These are phyloP conservation scores for Agrilus mali DNA, from an alignment of 2,888 invertebrate species.

Conservation along the genomic window DNA sequence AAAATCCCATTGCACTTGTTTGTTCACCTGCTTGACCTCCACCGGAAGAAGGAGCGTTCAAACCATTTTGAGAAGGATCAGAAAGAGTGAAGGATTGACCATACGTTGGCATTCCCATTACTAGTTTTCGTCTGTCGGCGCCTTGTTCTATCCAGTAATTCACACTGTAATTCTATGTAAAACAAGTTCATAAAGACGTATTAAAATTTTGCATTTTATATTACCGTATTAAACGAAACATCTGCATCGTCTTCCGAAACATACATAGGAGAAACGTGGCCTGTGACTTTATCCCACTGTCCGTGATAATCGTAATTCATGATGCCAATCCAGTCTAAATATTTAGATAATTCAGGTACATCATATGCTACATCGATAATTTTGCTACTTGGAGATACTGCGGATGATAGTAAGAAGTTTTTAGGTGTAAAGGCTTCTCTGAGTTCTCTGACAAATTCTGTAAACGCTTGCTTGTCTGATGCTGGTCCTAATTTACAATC, in stretches of 20 bases:
- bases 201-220: constrained; percentile 4
- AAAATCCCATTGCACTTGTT: constrained; percentile 75
- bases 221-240: constrained; percentile 64
- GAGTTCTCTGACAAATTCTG: constrained; percentile 61
- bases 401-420: constrained; percentile 63
- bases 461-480: constrained; percentile 70
- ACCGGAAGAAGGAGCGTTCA: constrained; percentile 70
- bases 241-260: constrained; percentile 60
- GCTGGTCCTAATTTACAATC: constrained; percentile 72
- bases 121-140: constrained; percentile 62
- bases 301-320: constrained; percentile 90
- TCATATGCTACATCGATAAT: constrained; percentile 80
- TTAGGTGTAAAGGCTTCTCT: constrained; percentile 56
- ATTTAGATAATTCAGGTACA: constrained; percentile 57
- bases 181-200: constrained; percentile 3
- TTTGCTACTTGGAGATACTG: constrained; percentile 73
- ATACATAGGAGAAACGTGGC: constrained; percentile 83
- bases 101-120: constrained; percentile 82
- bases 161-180: constrained; percentile 67
- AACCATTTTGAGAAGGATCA: constrained; percentile 47
- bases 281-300: constrained; percentile 84
- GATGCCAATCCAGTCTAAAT: constrained; percentile 81
- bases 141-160: constrained; percentile 77
- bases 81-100: constrained; percentile 79
- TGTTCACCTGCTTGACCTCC: constrained; percentile 83